Base-by-base conservation (phyloP, 2,113 vertebrate species). In the Clinocottus analis region DNA sequence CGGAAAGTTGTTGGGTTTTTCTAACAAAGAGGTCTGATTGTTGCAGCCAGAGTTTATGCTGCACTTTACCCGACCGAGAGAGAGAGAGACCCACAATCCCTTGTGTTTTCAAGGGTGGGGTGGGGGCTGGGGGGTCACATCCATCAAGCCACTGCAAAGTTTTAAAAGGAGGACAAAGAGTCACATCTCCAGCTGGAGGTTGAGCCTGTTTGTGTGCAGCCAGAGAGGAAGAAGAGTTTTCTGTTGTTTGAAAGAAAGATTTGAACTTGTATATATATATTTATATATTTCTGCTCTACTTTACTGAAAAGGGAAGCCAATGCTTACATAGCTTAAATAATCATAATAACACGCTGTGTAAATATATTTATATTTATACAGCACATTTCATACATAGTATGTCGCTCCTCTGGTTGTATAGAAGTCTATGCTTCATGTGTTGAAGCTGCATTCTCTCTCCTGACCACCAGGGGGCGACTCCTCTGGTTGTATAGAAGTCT, bases 61-160 rank as follows among this genome's bases (percentile, higher is more conserved):
- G 56, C 27, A 16, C 67, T 77, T 41, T 49, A 6, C 11, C 29
- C 5, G 19, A 51, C 58, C 51, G 37, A 7, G 13, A 16, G 25
- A 29, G 19, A 35, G n/a, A 27, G 13, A 27, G 23, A 72, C 84
- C 80, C 72, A 80, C 2, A 61, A 61, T 5, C 4, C 51, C 37
- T 35, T 35, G 49, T 35, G 27, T 23, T 37, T 37, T 66, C n/a
- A n/a, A n/a, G n/a, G n/a, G n/a, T n/a, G n/a, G n/a, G n/a, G n/a
- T n/a, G n/a, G n/a, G n/a, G n/a, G n/a, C n/a, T n/a, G n/a, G n/a
- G n/a, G n/a, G n/a, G 29, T 6, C 41, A 39, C 23, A 16, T 64
- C 63, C 0, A 43, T 63, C 21, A 9, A 47, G 59, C 0, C 39
- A 33, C 33, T 5, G 33, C 33, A 33, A 33, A 33, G 2, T 19